These are phyloP conservation scores for Rhombomys opimus DNA, from an alignment of 2,113 vertebrate genomes.

Conservation along the genomic window DNA sequence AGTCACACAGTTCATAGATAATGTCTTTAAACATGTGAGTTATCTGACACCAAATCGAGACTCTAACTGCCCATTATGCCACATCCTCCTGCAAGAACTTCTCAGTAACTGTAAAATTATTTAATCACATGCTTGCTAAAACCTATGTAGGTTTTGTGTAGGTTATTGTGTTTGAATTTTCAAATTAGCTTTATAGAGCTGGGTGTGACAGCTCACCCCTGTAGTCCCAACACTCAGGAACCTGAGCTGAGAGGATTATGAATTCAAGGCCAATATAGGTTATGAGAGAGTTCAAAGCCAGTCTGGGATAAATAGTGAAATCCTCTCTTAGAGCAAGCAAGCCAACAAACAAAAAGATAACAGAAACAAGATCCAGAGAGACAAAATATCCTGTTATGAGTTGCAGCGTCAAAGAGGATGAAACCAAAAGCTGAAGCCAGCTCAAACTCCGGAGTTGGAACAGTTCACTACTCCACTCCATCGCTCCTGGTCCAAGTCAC, in stretches of 20 bases:
- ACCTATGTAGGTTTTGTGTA: not conserved
- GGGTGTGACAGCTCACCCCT: not conserved
- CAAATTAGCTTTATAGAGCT: not conserved
- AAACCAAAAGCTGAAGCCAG: not conserved
- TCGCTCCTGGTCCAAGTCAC: not conserved
- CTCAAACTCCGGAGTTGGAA: not conserved
- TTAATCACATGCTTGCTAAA: not conserved
- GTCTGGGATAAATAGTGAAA: not conserved
- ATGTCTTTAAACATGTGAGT: not conserved
- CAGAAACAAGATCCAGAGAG: not conserved
- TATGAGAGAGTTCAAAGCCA: not conserved
- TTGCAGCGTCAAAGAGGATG: not conserved
- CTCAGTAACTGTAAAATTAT: not conserved
- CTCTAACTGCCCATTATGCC: not conserved
- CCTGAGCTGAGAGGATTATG: not conserved
- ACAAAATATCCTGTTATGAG: not conserved
- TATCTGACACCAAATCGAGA: slow-evolving; percentile 7
- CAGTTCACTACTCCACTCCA: not conserved
- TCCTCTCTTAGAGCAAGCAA: not conserved
- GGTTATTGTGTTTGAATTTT: not conserved
- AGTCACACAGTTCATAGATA: not conserved
- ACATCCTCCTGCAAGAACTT: not conserved
- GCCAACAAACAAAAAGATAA: not conserved
- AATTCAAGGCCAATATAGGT: not conserved
- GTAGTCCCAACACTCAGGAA: not conserved